A percentile compares a stretch with the other conserved stretches of the same genome.
Evolutionary conservation across 53 echinoderm and acorn worm genomes (phyloP).

Genomic region (Luidia sarsii): DNA sequence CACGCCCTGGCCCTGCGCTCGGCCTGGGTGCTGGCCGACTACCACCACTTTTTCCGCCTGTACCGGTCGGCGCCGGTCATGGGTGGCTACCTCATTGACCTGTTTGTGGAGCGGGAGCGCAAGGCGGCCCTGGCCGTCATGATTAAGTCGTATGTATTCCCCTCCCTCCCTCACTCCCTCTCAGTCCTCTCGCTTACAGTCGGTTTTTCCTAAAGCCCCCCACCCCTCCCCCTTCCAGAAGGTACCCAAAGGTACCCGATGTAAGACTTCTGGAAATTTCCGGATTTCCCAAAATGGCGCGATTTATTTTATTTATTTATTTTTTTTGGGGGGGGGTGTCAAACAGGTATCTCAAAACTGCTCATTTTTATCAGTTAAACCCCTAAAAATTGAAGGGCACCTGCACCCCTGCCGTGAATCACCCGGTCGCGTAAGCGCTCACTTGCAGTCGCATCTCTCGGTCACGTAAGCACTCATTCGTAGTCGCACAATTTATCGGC

Average conservation of each 20-base stretch:
- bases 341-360: no score
- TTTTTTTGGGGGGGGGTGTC: no score
- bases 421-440: no score
- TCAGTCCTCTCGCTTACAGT: background rate
- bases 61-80: conserved; percentile 88
- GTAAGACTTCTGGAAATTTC: background rate
- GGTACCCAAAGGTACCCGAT: background rate
- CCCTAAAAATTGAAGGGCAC: no score
- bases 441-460: no score
- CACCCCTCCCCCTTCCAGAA: background rate
- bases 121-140: conserved; percentile 75
- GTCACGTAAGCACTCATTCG: no score
- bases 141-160: conserved; percentile 91
- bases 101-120: conserved; percentile 90
- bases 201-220: background rate
- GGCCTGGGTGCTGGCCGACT: conserved; percentile 86
- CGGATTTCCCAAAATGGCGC: no score
- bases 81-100: conserved; percentile 84
- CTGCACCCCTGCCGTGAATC: no score
- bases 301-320: no score
- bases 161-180: background rate
- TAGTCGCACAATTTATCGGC: no score
- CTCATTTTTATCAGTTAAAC: no score
- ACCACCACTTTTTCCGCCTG: conserved; percentile 86
- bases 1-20: conserved; percentile 92